Evolutionary conservation across 2,888 invertebrate genomes (phyloP), one percentile per base, ranked within the genome.

Genomic region (Blastobasis adustella): DNA sequence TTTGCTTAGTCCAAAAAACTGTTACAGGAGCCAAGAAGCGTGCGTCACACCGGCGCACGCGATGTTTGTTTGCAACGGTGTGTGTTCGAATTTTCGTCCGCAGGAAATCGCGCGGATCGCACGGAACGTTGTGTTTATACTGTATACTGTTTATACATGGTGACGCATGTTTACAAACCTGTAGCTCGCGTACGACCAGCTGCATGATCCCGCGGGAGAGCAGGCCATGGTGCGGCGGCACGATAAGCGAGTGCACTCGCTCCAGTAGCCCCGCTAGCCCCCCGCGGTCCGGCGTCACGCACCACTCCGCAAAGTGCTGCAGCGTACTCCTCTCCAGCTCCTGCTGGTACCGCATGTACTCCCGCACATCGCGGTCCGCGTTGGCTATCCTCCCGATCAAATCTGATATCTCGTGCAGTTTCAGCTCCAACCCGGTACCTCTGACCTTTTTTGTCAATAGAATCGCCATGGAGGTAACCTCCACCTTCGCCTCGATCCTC

Each of bases 271-370:
- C 91, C 39, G 91, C 90, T 51, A 95, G 81, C 4, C 93, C 93
- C 46, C 90, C 84, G 0, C 91, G 80, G 62, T 91, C 91, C 61
- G 93, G 93, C 0, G 94, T 92, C 3, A 94, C 92, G 45, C 92
- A 92, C 79, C 90, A 91, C 58, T 85, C 87, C 0, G 95, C 94
- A 68, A 95, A 95, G 66, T 92, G 90, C 66, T 93, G 87, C 58
- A 95, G 68, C 5, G 95, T 95, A 54, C 85, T 83, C 57, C 82
- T 72, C 70, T 95, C 93, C 59, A 92, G 79, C 53, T 84, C 84
- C 40, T 85, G 75, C 58, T 89, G 85, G 47, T 89, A 66, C 2
- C 80, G 72, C 50, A 91, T 87, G 67, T 93, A 92, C 50, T 88
- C 87, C 55, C 89, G 71, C 91, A 93, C 92, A 64, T 89, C 83